Evolutionary conservation across 1,140 invertebrate species (phyloP).

Genomic region (Ostrea denselamellosa): DNA sequence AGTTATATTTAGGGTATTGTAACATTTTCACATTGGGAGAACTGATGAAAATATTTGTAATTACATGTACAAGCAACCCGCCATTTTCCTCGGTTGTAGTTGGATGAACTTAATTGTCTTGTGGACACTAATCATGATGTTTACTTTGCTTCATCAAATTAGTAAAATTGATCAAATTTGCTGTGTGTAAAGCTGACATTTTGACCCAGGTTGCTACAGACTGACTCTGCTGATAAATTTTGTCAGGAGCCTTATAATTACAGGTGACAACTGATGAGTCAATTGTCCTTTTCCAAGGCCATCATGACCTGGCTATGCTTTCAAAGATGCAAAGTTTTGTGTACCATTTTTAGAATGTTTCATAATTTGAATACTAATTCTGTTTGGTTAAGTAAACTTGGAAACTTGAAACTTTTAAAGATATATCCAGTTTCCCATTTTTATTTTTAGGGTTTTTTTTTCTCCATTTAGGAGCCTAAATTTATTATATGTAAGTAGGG

Average conservation of each 20-base stretch:
- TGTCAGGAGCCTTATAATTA: not conserved
- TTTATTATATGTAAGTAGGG: too few species aligned
- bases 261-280: not conserved
- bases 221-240: not conserved
- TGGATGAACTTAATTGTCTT: conserved; percentile 5
- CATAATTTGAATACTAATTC: too few species aligned
- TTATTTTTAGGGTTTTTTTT: too few species aligned
- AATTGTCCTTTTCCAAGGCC: not conserved
- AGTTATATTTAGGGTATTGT: too few species aligned
- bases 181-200: not conserved
- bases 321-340: too few species aligned
- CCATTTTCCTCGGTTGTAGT: not conserved
- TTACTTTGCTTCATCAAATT: not conserved
- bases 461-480: too few species aligned
- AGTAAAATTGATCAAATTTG: not conserved
- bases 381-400: too few species aligned
- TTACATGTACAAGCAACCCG: not conserved
- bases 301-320: not conserved
- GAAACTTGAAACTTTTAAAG: too few species aligned
- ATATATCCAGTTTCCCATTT: too few species aligned
- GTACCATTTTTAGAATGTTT: too few species aligned
- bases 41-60: not conserved
- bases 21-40: too few species aligned
- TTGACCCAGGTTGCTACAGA: conserved; percentile 19
- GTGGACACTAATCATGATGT: not conserved